phyloP scores from a whole-genome alignment of 2,113 vertebrate species.

The Lasiurus cinereus region DNA sequence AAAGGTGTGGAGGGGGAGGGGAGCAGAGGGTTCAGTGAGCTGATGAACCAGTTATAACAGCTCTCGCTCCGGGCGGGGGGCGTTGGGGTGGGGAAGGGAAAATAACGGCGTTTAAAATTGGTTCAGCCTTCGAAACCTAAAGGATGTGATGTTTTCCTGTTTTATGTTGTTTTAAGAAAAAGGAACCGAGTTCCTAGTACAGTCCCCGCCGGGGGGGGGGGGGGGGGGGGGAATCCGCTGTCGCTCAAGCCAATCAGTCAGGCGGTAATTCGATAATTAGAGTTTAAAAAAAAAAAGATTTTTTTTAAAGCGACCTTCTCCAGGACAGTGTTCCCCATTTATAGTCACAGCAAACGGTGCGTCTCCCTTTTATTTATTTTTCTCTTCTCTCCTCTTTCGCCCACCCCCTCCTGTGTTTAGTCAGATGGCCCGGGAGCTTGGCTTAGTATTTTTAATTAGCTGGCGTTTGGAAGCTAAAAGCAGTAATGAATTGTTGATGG shows the following conservation, averaged over 20 bases:
- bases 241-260: conserved; percentile 82
- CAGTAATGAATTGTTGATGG: conserved; percentile 91
- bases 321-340: conserved; percentile 78
- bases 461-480: conserved; percentile 89
- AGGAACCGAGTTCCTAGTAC: conserved; percentile 70
- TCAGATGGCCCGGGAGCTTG: conserved; percentile 85
- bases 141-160: conserved; percentile 80
- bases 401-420: conserved; percentile 72
- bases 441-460: conserved; percentile 92
- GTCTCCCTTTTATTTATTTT: conserved; percentile 78
- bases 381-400: conserved; percentile 15
- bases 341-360: conserved; percentile 79
- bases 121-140: conserved; percentile 75
- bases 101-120: conserved; percentile 74
- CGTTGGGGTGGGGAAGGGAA: conserved; percentile 39
- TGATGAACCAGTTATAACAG: conserved; percentile 84
- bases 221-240: conserved; percentile 20
- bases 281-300: conserved; percentile 71
- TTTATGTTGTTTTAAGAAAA: conserved; percentile 81
- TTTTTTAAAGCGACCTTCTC: conserved; percentile 82
- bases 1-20: conserved; percentile 45
- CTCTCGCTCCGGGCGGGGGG: conserved; percentile 78
- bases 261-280: conserved; percentile 87
- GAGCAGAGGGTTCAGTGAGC: conserved; percentile 70
- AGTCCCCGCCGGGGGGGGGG: conserved; percentile 32